Percentiles rank a stretch among this genome's conserved stretches.
Conservation (phyloP, 2,888 invertebrate genomes). For the Hyppa rectilinea region DNA sequence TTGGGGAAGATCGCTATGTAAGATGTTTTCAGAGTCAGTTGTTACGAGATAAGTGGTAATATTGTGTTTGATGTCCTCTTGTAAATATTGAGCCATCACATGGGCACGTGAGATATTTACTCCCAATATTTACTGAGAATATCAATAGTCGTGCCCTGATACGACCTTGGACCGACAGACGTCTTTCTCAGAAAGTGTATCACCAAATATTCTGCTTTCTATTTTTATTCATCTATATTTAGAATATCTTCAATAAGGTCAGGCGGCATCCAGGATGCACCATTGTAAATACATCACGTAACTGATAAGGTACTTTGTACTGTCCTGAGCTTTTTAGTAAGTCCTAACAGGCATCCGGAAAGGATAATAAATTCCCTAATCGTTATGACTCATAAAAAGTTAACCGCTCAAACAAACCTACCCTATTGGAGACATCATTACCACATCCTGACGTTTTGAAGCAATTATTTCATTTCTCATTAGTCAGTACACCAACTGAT, state of each 20-base stretch:
- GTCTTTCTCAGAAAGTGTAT: conserved; percentile 75
- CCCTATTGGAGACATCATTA: conserved; percentile 15
- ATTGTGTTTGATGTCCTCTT: conserved; percentile 86
- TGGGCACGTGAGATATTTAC: conserved; percentile 89
- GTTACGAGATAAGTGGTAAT: conserved; percentile 89
- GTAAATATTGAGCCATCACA: conserved; percentile 88
- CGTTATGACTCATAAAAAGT: conserved; percentile 53
- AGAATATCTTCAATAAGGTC: neutral
- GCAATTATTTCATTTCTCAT: conserved; percentile 12
- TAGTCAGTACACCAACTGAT: conserved; percentile 6
- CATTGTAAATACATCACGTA: conserved; percentile 16
- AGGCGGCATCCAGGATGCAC: conserved; percentile 13
- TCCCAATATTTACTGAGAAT: conserved; percentile 86
- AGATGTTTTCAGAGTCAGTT: conserved; percentile 83
- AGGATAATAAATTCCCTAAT: conserved; percentile 57
- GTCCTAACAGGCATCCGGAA: conserved; percentile 39
- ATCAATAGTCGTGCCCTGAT: conserved; percentile 84
- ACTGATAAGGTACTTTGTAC: conserved; percentile 17
- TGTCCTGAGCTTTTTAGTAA: conserved; percentile 9
- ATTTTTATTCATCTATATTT: conserved; percentile 40
- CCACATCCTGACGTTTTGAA: conserved; percentile 35
- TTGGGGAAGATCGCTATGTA: conserved; percentile 80
- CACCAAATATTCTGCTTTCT: conserved; percentile 53
- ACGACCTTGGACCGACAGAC: conserved; percentile 81
- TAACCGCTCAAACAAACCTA: conserved; percentile 33